Evolutionary conservation across 2,888 invertebrate species (phyloP), one percentile per base, ranked within the genome.

Genomic region (Pachycephus smyrnensis): DNA sequence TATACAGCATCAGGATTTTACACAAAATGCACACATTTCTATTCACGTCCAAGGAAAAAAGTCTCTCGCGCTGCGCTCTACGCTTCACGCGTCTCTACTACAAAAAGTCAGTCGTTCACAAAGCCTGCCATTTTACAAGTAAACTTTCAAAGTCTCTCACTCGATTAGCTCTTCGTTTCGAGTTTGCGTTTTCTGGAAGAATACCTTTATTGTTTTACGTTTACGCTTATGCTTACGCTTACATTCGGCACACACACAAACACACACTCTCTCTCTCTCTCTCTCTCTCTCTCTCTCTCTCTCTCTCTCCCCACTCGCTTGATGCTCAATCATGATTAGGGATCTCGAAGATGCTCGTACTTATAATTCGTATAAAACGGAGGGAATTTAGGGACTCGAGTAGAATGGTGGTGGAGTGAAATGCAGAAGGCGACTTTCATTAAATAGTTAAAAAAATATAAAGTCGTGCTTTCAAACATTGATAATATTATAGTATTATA

Each of bases 341-440:
- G 75, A 93, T 3, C 90, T 88, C 88, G 92, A 92, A 76, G 87
- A 77, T 76, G 93, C 69, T 30, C 4, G n/a, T 30, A 32, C 30
- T 69, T 30, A 31, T 69, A 69, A 12, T 69, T 31, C 69, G 69
- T 69, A 69, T 69, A 69, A 69, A 69, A 69, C 31, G 69, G 69
- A 32, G 69, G 69, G 32, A 69, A 32, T 69, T 12, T 30, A 30
- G 69, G 69, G 30, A 40, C 15, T 40, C 40, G 40, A 40, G 40
- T 15, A 40, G 40, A 40, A 4, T 40, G 40, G 15, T 40, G 40
- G 6, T 40, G 40, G 40, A 40, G 40, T 40, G 15, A 40, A 4
- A 40, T 40, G 40, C 40, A 30, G 69, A 69, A 69, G 69, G 69
- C 69, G 30, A 69, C 32, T 69, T 32, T 69, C 69, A 32, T 69